Evolutionary conservation across 1,140 invertebrate species (phyloP), one percentile per base, ranked within the genome.

Genomic region (Apis florea): DNA sequence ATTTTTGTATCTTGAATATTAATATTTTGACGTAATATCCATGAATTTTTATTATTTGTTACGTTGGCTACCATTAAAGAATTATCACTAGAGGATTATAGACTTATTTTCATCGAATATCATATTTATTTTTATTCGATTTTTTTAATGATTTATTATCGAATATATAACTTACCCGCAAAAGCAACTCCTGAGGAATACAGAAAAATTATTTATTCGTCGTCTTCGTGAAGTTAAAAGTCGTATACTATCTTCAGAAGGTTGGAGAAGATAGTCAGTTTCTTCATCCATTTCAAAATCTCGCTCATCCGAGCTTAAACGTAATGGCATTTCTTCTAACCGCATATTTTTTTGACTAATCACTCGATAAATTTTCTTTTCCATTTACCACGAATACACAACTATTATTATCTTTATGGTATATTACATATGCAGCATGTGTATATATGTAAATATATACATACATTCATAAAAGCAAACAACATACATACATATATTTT

Each of bases 221-320:
- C 91, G 87, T 66, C 90, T 92, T 75, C 89, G 87, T 19, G 80
- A 85, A 10, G 90, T 87, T 56, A 92, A 81, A 19, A 92, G 87
- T 31, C 90, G 81, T 56, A 92, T 90, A 85, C 89, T 92, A 84
- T 93, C 89, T 79, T 94, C 91, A 21, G 94, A 87, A 56, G 94
- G 93, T 71, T 94, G 94, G 73, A 96, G 91, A 82, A 96, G 93
- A 92, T 95, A 95, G 86, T 96, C 95, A 51, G 95, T 95, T 89
- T 95, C 95, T 88, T 96, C 95, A 84, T 95, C 95, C 93, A 95
- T 95, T 91, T 96, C 95, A 92, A 96, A 96, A 89, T 95, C 94
- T 89, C 94, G 94, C 90, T 94, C 93, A 31, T 94, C 94, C 79
- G 94, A 93, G 80, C 93, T 94, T 24, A 94, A 89, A 85, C 94